These are phyloP conservation scores for Andricus curvator DNA, from an alignment of 2,888 invertebrate genomes.

Conservation along the genomic window DNA sequence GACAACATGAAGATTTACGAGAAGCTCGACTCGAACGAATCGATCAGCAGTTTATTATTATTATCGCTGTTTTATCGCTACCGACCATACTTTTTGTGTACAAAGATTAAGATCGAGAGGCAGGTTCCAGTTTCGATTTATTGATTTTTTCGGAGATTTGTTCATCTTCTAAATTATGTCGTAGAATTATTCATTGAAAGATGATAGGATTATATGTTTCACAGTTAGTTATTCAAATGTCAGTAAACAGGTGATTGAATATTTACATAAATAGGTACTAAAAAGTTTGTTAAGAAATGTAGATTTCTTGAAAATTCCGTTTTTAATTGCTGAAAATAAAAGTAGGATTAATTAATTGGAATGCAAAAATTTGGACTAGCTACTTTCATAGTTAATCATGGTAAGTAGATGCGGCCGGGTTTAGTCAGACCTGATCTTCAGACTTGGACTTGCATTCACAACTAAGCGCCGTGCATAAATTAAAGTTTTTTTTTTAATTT, in stretches of 20 bases:
- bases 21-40: constrained; percentile 25
- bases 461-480: too few relatives aligned
- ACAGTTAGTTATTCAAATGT: constrained; percentile 13
- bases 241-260: constrained; percentile 17
- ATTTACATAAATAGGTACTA: neutral
- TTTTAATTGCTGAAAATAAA: neutral
- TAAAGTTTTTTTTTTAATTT: too few relatives aligned
- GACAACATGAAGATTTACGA: constrained; percentile 32
- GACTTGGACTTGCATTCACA: neutral
- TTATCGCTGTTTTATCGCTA: constrained; percentile 27
- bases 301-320: neutral
- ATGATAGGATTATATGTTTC: constrained; percentile 21
- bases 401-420: neutral
- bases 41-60: constrained; percentile 29
- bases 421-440: neutral
- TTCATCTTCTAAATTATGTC: constrained; percentile 20
- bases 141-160: constrained; percentile 16
- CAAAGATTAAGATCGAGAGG: constrained; percentile 24
- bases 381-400: neutral
- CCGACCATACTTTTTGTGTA: constrained; percentile 8
- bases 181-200: constrained; percentile 28
- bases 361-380: neutral
- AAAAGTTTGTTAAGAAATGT: neutral
- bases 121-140: constrained; percentile 35
- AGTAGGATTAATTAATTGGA: neutral